phyloP scores from a whole-genome alignment of 2,113 vertebrate genomes.

The Eonycteris spelaea region DNA sequence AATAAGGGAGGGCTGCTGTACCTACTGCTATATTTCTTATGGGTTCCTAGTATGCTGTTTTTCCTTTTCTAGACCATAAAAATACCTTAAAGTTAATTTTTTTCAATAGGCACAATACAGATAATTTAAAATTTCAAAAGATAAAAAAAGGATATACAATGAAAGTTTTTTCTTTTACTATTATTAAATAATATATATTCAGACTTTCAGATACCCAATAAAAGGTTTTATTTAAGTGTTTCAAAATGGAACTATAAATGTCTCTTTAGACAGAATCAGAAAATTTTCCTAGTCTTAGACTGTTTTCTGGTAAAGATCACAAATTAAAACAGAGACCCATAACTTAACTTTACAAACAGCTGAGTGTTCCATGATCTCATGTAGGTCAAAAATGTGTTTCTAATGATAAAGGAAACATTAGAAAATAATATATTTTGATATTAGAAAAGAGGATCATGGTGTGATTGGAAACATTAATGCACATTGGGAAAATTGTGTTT shows the following conservation, averaged over 20 bases:
- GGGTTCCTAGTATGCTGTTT: background rate
- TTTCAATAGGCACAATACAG: background rate
- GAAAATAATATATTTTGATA: background rate
- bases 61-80: background rate
- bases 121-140: background rate
- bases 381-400: background rate
- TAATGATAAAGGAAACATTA: background rate
- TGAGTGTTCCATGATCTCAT: background rate
- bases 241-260: slow-evolving; percentile 16
- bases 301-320: background rate
- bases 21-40: background rate
- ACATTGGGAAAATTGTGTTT: background rate
- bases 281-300: background rate
- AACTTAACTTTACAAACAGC: background rate
- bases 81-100: background rate
- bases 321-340: background rate
- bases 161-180: background rate
- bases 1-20: background rate
- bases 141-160: background rate
- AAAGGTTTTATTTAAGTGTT: slow-evolving; percentile 1
- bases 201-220: background rate
- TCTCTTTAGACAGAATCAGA: slow-evolving; percentile 9
- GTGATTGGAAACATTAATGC: background rate
- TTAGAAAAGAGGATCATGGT: background rate
- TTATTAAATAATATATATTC: background rate